Base-by-base conservation (phyloP, 2,113 vertebrate species). In the Syngnathoides biaculeatus region DNA sequence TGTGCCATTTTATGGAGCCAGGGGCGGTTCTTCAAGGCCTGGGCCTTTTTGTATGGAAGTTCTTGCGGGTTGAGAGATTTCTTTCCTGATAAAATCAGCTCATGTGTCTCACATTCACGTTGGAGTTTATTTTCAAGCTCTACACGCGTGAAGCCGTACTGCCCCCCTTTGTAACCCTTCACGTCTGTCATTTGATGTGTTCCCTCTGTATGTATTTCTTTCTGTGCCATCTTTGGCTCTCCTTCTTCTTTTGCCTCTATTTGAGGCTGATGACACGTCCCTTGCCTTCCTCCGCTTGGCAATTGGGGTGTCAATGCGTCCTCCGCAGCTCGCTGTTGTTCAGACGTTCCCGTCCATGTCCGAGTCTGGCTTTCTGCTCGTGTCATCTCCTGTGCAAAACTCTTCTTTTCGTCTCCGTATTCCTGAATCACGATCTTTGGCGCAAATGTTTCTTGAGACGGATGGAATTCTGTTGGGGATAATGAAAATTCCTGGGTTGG, bases 341-440 rank as follows among this genome's bases (percentile, higher is more conserved):
- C 4, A 30, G 45, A 2, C 6, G 19, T 45, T 19, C 72, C 64
- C 62, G 66, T 12, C 43, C 62, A 71, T 12, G 0, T n/a, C 15
- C 77, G 65, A 57, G 14, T 12, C 1, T 38, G 58, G 8, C 5
- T 35, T n/a, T 84, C 79, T 62, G 62, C 64, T 9, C 71, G 74
- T 0, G 83, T 75, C 35, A 47, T 83, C 43, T 84, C 30, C 67
- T 87, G 57, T 27, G 80, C 75, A 4, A 83, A 79, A 30, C 52
- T 47, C 3, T 4, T 63, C 14, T 74, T 84, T 63, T 77, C 68
- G 52, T 82, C 83, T 78, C 63, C 78, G 68, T 79, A 83, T 35
- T 92, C 86, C 61, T 91, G 86, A 13, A 91, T 78, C 58, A 91
- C 83, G 69, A 90, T 89, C 66, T 81, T 83, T 56, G 91, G 88